Evolutionary conservation across 2,113 vertebrate species (phyloP).

Genomic region (Ophiodon elongatus): DNA sequence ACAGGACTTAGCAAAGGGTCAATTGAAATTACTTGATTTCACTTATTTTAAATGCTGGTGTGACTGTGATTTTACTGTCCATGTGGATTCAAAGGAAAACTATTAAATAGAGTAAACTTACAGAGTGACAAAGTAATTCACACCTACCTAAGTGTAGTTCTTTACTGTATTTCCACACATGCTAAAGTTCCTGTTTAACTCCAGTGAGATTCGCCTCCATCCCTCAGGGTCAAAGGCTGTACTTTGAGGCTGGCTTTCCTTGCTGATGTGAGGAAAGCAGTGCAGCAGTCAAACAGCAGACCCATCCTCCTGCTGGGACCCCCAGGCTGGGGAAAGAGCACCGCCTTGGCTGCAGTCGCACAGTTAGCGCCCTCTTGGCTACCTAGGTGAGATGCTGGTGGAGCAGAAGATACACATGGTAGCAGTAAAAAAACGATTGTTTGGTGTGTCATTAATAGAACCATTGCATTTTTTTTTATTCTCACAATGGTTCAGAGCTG

Average conservation of each 20-base stretch:
- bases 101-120: background rate
- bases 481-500: conserved; percentile 48
- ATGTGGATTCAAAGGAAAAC: background rate
- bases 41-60: no score
- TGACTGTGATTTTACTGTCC: no score
- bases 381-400: conserved; percentile 63
- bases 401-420: background rate
- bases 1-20: no score
- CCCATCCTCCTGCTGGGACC: conserved; percentile 72
- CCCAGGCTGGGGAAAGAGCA: conserved; percentile 80
- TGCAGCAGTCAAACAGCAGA: conserved; percentile 54
- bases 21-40: no score
- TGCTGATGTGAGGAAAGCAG: conserved; percentile 54
- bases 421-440: background rate
- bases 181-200: no score
- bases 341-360: conserved; percentile 72
- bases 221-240: conserved; percentile 62
- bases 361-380: conserved; percentile 74
- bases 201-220: background rate
- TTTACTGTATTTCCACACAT: background rate
- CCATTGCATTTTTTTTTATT: background rate
- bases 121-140: no score
- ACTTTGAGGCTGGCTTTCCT: conserved; percentile 73
- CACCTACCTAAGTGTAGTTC: background rate
- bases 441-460: background rate